Conservation (phyloP, 2,113 vertebrate species). For the Cynoglossus semilaevis region DNA sequence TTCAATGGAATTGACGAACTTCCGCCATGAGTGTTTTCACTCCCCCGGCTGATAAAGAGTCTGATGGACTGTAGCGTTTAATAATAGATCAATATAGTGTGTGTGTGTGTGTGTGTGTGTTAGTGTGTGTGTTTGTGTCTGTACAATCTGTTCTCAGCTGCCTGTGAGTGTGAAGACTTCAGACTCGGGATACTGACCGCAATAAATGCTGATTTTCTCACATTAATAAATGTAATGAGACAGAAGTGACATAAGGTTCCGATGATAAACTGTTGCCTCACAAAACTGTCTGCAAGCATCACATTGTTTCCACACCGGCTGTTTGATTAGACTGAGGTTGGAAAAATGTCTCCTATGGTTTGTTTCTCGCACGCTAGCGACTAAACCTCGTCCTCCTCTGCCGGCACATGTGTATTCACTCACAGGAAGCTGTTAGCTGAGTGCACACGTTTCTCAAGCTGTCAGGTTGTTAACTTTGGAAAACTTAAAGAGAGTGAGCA, state of each 20-base stretch:
- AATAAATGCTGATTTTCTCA: background rate
- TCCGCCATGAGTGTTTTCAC: background rate
- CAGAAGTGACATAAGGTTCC: background rate
- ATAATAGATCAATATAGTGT: conserved; percentile 46
- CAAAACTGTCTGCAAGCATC: background rate
- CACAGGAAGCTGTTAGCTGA: conserved; percentile 15
- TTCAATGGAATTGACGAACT: conserved; percentile 19
- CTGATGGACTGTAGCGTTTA: conserved; percentile 30
- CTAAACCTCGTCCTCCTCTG: conserved; percentile 11
- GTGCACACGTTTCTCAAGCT: conserved; percentile 25
- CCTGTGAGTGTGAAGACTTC: conserved; percentile 9
- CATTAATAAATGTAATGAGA: conserved; percentile 1
- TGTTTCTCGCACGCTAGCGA: conserved; percentile 3
- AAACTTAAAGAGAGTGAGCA: background rate
- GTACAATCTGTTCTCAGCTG: background rate
- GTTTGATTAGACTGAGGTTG: conserved; percentile 3
- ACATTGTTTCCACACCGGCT: conserved; percentile 21
- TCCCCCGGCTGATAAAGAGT: conserved; percentile 6
- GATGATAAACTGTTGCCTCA: too few species aligned
- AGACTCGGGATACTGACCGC: background rate
- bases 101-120: background rate
- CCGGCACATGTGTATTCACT: background rate
- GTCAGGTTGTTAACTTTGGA: conserved; percentile 11
- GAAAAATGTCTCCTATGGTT: conserved; percentile 7
- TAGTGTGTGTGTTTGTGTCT: conserved; percentile 1